Evolutionary conservation across 2,888 invertebrate species (phyloP).

Genomic region (Eumacrocentrus americanus): DNA sequence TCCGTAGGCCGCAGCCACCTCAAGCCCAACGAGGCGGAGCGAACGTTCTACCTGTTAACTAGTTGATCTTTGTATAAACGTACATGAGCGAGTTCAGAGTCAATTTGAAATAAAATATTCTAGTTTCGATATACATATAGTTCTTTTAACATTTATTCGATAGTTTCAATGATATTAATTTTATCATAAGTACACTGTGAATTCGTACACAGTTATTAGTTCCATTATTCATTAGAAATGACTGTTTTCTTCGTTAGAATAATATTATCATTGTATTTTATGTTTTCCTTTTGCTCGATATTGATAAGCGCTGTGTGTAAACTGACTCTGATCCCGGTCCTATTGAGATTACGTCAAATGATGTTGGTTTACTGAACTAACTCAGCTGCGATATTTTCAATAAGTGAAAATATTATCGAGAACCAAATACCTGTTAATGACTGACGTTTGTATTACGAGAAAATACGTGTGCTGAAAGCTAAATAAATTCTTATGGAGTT

Average conservation of each 20-base stretch:
- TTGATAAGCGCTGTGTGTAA: no score
- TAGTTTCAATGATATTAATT: conserved; percentile 3
- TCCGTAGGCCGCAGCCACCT: conserved; percentile 67
- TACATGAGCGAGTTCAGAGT: conserved; percentile 32
- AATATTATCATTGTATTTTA: no score
- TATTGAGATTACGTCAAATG: conserved; percentile 9
- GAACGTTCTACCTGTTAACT: conserved; percentile 48
- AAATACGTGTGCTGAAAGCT: conserved; percentile 17
- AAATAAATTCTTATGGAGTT: conserved; percentile 24
- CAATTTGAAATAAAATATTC: no score
- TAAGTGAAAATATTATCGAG: conserved; percentile 25
- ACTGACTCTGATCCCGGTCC: conserved; percentile 9
- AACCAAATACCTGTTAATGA: conserved; percentile 36
- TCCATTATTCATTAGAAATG: no score
- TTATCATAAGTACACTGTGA: no score
- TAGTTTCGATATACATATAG: not conserved
- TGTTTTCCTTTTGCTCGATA: no score
- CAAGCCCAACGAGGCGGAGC: conserved; percentile 40
- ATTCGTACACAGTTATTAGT: no score
- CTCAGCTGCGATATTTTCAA: conserved; percentile 9
- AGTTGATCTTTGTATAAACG: conserved; percentile 27
- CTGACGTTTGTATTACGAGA: conserved; percentile 36
- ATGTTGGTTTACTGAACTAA: conserved; percentile 10
- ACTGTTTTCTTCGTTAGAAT: no score
- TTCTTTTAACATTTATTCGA: conserved; percentile 7